These are phyloP conservation scores for Heteropelma amictum DNA, from an alignment of 2,888 invertebrate species.

Conservation along the genomic window DNA sequence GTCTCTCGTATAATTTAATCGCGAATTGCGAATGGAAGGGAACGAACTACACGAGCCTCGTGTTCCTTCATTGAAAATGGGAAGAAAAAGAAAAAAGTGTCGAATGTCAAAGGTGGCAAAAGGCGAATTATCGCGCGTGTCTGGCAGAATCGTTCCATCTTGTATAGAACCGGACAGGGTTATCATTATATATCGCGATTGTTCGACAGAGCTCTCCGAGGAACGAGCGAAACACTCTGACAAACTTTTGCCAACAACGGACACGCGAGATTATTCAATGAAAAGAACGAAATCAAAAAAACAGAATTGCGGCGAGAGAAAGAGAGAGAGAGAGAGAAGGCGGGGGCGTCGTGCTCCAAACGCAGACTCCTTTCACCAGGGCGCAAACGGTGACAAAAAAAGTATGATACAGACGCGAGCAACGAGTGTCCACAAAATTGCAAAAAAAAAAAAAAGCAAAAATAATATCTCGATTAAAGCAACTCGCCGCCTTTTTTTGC, in stretches of 20 bases:
- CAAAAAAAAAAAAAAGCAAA: not conserved
- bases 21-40: no score
- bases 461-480: not conserved
- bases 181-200: slow-evolving; percentile 2
- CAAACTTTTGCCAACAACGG: not conserved
- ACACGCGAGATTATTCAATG: not conserved
- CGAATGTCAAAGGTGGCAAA: not conserved
- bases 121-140: no score
- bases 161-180: not conserved
- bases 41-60: no score
- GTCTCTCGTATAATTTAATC: no score
- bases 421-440: not conserved
- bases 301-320: not conserved
- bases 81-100: not conserved
- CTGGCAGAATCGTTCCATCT: not conserved
- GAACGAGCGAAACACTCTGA: not conserved
- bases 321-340: not conserved
- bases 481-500: not conserved
- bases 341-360: not conserved
- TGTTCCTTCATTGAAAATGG: no score
- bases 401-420: not conserved
- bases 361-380: slow-evolving; percentile 11
- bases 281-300: not conserved
- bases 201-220: not conserved
- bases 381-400: not conserved